Conservation (phyloP, 2,113 vertebrate species). For the Apistogramma diplotaenia region DNA sequence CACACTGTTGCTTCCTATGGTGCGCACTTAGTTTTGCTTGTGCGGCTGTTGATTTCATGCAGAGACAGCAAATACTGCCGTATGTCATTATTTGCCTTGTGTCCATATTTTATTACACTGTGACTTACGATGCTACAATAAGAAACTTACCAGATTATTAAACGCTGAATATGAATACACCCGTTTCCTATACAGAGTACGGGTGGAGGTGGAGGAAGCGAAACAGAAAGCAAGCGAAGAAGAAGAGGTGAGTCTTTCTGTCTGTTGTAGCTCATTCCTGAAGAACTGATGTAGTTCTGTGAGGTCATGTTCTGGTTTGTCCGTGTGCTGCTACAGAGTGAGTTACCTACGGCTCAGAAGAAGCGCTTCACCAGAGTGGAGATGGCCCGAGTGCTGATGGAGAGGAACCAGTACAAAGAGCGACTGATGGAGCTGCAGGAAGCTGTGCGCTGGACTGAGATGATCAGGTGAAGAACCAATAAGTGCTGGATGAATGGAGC, state of each 20-base stretch:
- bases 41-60: too few relatives aligned
- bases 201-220: slow-evolving; percentile 84
- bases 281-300: not conserved
- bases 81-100: too few relatives aligned
- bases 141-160: too few relatives aligned
- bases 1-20: too few relatives aligned
- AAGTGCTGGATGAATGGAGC: not conserved
- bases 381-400: slow-evolving; percentile 98
- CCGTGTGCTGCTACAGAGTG: slow-evolving; percentile 78
- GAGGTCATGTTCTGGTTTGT: not conserved
- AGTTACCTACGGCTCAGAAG: slow-evolving; percentile 94
- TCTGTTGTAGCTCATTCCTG: not conserved
- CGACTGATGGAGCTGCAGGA: slow-evolving; percentile 98
- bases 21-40: too few relatives aligned
- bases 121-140: too few relatives aligned
- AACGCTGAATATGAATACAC: rapidly evolving
- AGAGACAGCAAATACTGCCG: too few relatives aligned
- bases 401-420: slow-evolving; percentile 98
- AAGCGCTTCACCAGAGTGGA: slow-evolving; percentile 95
- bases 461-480: slow-evolving; percentile 83
- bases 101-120: too few relatives aligned
- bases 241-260: slow-evolving; percentile 84
- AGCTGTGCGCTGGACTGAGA: slow-evolving; percentile 97
- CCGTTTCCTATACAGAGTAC: slow-evolving; percentile 76
- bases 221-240: slow-evolving; percentile 90